A percentile compares a stretch with the other conserved stretches of the same genome.
Evolutionary conservation across 1,140 invertebrate species (phyloP).

Genomic region (Brachionus plicatilis): DNA sequence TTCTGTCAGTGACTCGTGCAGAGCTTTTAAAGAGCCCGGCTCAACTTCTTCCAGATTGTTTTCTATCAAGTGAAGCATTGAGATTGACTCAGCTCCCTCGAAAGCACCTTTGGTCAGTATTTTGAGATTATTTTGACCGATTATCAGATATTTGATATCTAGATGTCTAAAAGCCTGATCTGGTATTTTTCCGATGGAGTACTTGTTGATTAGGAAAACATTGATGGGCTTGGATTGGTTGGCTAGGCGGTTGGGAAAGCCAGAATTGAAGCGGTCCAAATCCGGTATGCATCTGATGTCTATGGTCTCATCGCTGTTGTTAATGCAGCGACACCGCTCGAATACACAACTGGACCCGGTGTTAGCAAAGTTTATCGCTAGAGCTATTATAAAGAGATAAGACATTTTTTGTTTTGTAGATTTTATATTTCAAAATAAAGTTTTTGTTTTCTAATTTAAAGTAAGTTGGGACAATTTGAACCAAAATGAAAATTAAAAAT

Average conservation of each 20-base stretch:
- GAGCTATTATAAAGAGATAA: not conserved
- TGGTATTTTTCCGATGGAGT: not conserved
- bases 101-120: conserved; percentile 1
- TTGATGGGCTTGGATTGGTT: not conserved
- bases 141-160: conserved; percentile 10
- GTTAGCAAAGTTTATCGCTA: not conserved
- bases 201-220: conserved; percentile 23
- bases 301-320: not conserved
- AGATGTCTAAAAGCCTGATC: not conserved
- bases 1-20: not conserved
- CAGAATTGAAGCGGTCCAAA: not conserved
- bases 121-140: not conserved
- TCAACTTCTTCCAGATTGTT: not conserved
- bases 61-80: conserved; percentile 6
- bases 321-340: not conserved
- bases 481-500: not conserved
- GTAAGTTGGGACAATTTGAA: not conserved
- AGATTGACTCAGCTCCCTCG: not conserved
- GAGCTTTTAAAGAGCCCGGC: not conserved
- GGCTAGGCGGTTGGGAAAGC: not conserved
- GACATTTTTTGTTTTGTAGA: not conserved
- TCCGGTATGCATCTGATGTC: conserved; percentile 19
- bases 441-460: not conserved
- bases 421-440: not conserved
- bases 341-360: not conserved